Percentiles rank a stretch among this genome's conserved stretches.
phyloP scores from a whole-genome alignment of 2,888 invertebrate genomes.

The Drosophila cognata region DNA sequence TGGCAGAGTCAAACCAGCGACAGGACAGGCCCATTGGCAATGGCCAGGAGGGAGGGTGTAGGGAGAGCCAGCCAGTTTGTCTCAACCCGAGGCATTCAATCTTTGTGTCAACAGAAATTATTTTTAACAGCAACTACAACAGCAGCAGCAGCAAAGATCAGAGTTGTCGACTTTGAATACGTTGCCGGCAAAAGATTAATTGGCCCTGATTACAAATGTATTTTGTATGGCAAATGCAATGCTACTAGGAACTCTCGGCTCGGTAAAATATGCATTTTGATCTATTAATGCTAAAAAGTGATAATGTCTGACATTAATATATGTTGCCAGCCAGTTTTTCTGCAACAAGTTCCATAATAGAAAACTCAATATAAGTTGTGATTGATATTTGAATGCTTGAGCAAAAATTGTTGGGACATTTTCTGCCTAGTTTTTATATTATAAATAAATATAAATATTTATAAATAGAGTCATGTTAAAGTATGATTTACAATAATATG shows the following conservation, averaged over 20 bases:
- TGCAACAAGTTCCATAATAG: neutral
- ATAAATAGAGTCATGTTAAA: neutral
- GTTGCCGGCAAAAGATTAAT: constrained; percentile 65
- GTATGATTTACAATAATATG: neutral
- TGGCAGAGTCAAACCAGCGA: constrained; percentile 13
- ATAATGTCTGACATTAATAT: constrained; percentile 70
- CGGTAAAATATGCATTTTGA: constrained; percentile 77
- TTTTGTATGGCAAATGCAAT: constrained; percentile 58
- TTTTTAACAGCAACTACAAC: constrained; percentile 75
- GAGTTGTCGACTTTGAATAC: constrained; percentile 27
- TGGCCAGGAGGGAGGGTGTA: neutral
- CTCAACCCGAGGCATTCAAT: constrained; percentile 65
- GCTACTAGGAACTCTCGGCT: constrained; percentile 28
- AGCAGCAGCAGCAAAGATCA: constrained; percentile 28
- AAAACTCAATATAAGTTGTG: neutral
- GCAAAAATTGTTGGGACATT: neutral
- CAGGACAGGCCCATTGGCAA: neutral
- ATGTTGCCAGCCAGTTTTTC: constrained; percentile 8
- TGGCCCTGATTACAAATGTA: constrained; percentile 77
- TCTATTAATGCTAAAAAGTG: constrained; percentile 72
- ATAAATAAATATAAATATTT: neutral
- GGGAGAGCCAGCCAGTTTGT: constrained; percentile 5
- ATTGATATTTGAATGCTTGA: neutral
- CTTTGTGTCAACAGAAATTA: constrained; percentile 82
- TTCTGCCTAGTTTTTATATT: neutral